Evolutionary conservation across 2,113 vertebrate species (phyloP).

Genomic region (Heteronetta atricapilla): DNA sequence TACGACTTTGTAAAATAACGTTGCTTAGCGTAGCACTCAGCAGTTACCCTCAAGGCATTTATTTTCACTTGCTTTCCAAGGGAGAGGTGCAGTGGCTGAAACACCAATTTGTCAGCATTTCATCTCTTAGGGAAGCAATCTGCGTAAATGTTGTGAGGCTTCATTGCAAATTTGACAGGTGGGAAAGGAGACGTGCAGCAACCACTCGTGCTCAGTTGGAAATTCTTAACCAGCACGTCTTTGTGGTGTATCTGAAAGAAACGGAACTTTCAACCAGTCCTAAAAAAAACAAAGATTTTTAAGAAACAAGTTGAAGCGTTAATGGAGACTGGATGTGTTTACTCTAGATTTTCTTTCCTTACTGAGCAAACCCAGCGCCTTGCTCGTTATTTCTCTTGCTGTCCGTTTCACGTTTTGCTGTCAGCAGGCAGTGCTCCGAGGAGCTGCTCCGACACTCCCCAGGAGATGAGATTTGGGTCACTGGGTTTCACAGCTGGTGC

Average conservation of each 20-base stretch:
- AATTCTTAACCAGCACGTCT: neutral
- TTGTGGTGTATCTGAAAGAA: neutral
- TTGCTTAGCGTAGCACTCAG: neutral
- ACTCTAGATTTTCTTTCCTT: neutral
- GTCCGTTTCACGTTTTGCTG: neutral
- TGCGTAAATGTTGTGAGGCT: neutral
- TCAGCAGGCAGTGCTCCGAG: neutral
- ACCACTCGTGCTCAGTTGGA: neutral
- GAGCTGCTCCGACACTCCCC: neutral
- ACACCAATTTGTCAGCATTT: neutral
- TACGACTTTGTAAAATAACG: neutral
- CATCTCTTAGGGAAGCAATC: neutral
- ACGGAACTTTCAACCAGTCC: neutral
- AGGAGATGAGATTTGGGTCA: slow-evolving; percentile 40
- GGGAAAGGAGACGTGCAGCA: neutral
- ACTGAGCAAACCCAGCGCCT: neutral
- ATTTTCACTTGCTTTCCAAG: neutral
- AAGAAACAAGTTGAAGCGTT: neutral
- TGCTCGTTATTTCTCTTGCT: neutral
- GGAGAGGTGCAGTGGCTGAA: neutral
- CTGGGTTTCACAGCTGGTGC: slow-evolving; percentile 27
- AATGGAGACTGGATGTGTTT: neutral
- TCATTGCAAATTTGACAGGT: neutral
- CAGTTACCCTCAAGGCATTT: neutral
- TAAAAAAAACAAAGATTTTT: neutral